These are phyloP conservation scores for Portunus trituberculatus DNA, from an alignment of 1,140 invertebrate genomes.

Conservation along the genomic window DNA sequence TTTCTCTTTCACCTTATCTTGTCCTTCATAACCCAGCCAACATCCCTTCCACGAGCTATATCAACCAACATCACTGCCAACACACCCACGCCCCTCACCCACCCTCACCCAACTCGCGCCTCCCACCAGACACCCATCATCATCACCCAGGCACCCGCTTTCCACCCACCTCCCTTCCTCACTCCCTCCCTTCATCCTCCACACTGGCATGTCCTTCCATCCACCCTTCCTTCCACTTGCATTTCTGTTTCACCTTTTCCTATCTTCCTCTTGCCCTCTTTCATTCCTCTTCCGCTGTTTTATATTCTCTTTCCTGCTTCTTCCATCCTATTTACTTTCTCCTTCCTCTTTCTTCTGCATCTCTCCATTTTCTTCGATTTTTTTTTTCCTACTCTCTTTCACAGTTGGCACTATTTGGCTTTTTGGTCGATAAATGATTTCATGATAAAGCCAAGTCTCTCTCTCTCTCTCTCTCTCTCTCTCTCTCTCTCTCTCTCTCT, in stretches of 20 bases:
- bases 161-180: neutral
- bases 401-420: too few relatives aligned
- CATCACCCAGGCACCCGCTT: too few relatives aligned
- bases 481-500: too few relatives aligned
- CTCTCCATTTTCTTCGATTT: neutral
- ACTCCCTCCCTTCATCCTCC: neutral
- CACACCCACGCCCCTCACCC: too few relatives aligned
- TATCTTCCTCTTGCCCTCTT: neutral
- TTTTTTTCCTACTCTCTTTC: neutral
- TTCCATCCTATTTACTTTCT: neutral
- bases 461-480: too few relatives aligned
- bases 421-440: too few relatives aligned
- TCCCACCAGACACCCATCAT: too few relatives aligned
- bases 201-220: neutral
- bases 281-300: neutral
- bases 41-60: too few relatives aligned
- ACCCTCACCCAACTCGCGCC: too few relatives aligned
- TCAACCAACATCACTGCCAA: too few relatives aligned
- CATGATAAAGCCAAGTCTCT: too few relatives aligned
- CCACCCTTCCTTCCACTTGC: neutral
- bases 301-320: neutral
- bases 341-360: neutral
- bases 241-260: neutral
- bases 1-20: neutral
- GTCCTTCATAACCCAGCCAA: neutral